Conservation (phyloP, 2,888 invertebrate species). For the Rhorus exstirpatorius region DNA sequence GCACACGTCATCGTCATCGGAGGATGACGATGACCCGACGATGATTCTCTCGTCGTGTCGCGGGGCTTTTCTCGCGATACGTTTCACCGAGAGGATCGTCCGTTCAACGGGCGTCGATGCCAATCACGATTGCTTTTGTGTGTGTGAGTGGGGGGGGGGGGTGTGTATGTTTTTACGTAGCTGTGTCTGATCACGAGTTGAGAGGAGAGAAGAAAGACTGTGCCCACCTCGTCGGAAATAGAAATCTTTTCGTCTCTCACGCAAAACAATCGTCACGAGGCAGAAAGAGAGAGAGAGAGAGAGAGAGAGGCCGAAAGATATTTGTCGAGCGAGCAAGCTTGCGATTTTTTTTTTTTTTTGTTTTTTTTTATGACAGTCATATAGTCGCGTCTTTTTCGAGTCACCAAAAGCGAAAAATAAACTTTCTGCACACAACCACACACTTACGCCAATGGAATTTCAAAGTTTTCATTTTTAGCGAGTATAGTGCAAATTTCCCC, state of each 20-base stretch:
- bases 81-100: too few species aligned
- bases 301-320: slow-evolving; percentile 16
- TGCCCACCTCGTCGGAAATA: slow-evolving; percentile 55
- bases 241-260: slow-evolving; percentile 54
- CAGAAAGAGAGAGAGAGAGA: slow-evolving; percentile 1
- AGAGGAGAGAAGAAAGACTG: not conserved
- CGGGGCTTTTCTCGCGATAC: slow-evolving; percentile 27
- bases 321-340: slow-evolving; percentile 10
- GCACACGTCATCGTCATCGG: slow-evolving; percentile 58
- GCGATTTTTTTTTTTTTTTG: not conserved
- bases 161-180: not conserved
- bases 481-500: slow-evolving; percentile 14
- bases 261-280: slow-evolving; percentile 60
- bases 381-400: slow-evolving; percentile 41
- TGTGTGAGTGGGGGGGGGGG: not conserved
- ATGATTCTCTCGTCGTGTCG: slow-evolving; percentile 11
- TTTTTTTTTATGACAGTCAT: not conserved
- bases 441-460: too few species aligned
- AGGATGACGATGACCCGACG: slow-evolving; percentile 70
- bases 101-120: slow-evolving; percentile 8
- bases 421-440: slow-evolving; percentile 68
- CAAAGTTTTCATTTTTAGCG: slow-evolving; percentile 74
- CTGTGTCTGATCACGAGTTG: too few species aligned
- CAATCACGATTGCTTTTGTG: not conserved
- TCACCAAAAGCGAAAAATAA: slow-evolving; percentile 74